phyloP scores from a whole-genome alignment of 2,797 vertebrate species.

The Enteromius radiatus region DNA sequence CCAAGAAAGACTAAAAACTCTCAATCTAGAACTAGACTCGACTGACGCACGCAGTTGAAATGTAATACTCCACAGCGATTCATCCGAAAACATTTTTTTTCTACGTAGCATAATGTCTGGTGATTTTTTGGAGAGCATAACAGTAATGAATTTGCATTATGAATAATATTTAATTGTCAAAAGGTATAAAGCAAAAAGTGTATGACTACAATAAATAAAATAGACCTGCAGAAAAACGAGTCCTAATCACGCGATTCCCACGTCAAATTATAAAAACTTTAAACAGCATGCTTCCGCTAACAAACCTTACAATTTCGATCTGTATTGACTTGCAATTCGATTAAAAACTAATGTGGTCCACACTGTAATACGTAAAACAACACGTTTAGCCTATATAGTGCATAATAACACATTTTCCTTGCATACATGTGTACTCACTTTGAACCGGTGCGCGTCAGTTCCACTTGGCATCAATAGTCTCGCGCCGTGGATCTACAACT shows the following conservation, averaged over 20 bases:
- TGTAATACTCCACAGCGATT: not conserved
- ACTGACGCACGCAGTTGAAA: not conserved
- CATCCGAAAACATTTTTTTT: not conserved
- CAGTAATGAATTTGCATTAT: not conserved
- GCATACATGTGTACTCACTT: constrained; percentile 50
- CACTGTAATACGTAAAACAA: not conserved
- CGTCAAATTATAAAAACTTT: not conserved
- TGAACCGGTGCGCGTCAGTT: constrained; percentile 28
- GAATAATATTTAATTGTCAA: not conserved
- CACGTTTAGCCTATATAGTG: not conserved
- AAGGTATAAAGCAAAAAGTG: not conserved
- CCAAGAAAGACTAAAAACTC: not conserved
- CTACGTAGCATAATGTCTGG: not conserved
- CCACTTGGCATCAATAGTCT: constrained; percentile 38
- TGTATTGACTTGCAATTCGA: not conserved
- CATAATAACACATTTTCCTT: not conserved
- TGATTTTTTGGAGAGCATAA: not conserved
- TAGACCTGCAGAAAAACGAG: not conserved
- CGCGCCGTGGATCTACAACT: constrained; percentile 49
- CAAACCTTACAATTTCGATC: not conserved
- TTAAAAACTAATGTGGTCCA: not conserved
- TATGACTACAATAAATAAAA: not conserved
- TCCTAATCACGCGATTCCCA: not conserved
- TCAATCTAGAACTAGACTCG: not conserved
- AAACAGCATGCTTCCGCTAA: no score